These are phyloP conservation scores for Scolopax mira DNA, from an alignment of 2,113 vertebrate species.

Conservation along the genomic window DNA sequence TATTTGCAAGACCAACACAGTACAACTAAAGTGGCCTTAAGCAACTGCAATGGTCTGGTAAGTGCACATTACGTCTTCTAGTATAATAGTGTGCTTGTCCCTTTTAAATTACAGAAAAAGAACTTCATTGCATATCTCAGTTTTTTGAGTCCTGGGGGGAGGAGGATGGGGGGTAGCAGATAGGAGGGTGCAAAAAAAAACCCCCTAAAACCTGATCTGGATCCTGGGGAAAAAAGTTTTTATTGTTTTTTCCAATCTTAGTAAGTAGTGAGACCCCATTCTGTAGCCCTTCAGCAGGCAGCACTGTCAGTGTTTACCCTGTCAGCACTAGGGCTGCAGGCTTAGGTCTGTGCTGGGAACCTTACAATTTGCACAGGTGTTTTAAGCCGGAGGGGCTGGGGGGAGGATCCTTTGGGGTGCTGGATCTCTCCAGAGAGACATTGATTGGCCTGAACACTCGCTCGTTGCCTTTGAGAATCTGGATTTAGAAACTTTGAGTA, in stretches of 20 bases:
- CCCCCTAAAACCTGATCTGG: too few relatives aligned
- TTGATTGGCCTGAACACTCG: too few relatives aligned
- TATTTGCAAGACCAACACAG: constrained; percentile 87
- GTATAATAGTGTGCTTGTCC: not conserved
- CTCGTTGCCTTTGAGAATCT: not conserved
- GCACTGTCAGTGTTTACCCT: not conserved
- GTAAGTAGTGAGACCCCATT: not conserved
- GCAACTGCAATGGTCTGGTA: constrained; percentile 97
- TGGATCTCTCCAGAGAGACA: too few relatives aligned
- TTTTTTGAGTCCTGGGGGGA: not conserved
- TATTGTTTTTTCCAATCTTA: not conserved
- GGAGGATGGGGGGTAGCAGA: too few relatives aligned
- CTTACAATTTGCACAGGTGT: too few relatives aligned
- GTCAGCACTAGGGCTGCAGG: not conserved
- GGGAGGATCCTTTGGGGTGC: too few relatives aligned
- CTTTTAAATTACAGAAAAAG: not conserved
- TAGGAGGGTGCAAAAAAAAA: not conserved
- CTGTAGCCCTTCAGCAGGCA: not conserved
- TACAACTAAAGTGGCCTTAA: constrained; percentile 89
- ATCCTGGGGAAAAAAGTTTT: too few relatives aligned
- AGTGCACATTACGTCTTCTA: constrained; percentile 70
- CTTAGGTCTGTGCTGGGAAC: not conserved
- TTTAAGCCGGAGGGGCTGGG: too few relatives aligned
- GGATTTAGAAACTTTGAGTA: not conserved
- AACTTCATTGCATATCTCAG: not conserved